Evolutionary conservation across 30 jellyfish, hydroid and myxozoan species (phyloP).

Genomic region (Hydra vulgaris): DNA sequence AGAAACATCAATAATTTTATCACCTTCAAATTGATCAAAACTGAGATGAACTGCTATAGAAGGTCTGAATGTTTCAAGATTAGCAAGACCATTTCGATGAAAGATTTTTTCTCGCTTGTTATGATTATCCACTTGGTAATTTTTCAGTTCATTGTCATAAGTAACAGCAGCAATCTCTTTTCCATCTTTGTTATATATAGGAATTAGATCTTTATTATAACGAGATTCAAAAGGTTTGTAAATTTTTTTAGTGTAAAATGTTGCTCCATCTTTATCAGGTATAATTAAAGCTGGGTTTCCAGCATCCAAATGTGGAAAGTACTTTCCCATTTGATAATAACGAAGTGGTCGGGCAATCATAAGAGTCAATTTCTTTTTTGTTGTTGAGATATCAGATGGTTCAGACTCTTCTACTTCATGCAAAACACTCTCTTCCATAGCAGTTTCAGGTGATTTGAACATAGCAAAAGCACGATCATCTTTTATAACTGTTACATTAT

Average conservation of each 20-base stretch:
- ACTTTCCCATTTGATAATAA: conserved; percentile 38
- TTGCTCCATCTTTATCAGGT: conserved; percentile 32
- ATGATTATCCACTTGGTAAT: conserved; percentile 39
- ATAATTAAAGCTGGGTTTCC: conserved; percentile 68
- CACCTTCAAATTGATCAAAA: conserved; percentile 74
- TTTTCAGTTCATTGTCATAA: conserved; percentile 35
- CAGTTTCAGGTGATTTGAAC: conserved; percentile 32
- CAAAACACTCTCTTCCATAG: background rate
- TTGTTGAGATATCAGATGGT: conserved; percentile 2
- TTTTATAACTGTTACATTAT: conserved; percentile 7
- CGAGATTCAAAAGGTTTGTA: conserved; percentile 13
- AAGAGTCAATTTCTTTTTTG: conserved; percentile 19
- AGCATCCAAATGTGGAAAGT: conserved; percentile 79
- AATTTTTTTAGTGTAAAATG: conserved; percentile 8
- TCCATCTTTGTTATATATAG: conserved; percentile 48
- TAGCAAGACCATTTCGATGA: conserved; percentile 23
- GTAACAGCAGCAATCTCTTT: conserved; percentile 51
- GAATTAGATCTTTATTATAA: conserved; percentile 40
- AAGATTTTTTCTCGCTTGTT: conserved; percentile 58
- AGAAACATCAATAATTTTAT: conserved; percentile 62
- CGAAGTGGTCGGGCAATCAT: conserved; percentile 80
- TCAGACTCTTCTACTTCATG: conserved; percentile 6
- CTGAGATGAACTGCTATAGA: conserved; percentile 64
- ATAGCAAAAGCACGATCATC: conserved; percentile 20
- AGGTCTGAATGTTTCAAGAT: conserved; percentile 36